Evolutionary conservation across 2,888 invertebrate genomes (phyloP), one percentile per base, ranked within the genome.

Genomic region (Cosmia pyralina): DNA sequence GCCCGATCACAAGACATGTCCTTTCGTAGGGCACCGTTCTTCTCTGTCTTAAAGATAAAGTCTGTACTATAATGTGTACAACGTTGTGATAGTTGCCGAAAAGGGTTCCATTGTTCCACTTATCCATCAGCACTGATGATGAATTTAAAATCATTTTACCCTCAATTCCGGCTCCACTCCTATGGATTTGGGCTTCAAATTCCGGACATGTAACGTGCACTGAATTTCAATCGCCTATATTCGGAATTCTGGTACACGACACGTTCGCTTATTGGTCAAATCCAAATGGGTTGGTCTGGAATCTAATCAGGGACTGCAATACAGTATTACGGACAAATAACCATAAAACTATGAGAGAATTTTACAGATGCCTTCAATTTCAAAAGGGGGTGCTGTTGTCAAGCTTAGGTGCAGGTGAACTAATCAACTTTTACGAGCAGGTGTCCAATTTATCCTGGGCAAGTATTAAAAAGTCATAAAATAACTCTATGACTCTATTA

Each of bases 201-300:
- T 63, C 48, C 52, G 28, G 67, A 13, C 46, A 55, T 59, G 57
- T 50, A 63, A 60, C 70, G 81, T 48, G 70, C n/a, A 38, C 55
- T 70, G 81, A 81, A 81, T 81, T 83, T 79, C 69, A 81, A 81
- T 83, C 44, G 34, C 52, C 28, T 52, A 41, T 81, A 68, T 68
- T 79, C 22, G 38, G 57, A 67, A 59, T 63, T 64, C 55, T 17
- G 28, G 58, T 15, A 46, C 52, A 53, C 65, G 53, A 59, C 72
- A 59, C 64, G 67, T 65, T 64, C 82, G 46, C 46, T 55, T 67
- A 70, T 70, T 62, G 77, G 66, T 63, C 50, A 68, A 82, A 57
- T 70, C 68, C 44, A 48, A 65, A 64, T 80, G 65, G 67, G 55
- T 55, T 53, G 13, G 19, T 60, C 34, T 55, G 50, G n/a, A 73